Base-by-base conservation (phyloP, 2,113 vertebrate genomes). In the Rallus limicola region DNA sequence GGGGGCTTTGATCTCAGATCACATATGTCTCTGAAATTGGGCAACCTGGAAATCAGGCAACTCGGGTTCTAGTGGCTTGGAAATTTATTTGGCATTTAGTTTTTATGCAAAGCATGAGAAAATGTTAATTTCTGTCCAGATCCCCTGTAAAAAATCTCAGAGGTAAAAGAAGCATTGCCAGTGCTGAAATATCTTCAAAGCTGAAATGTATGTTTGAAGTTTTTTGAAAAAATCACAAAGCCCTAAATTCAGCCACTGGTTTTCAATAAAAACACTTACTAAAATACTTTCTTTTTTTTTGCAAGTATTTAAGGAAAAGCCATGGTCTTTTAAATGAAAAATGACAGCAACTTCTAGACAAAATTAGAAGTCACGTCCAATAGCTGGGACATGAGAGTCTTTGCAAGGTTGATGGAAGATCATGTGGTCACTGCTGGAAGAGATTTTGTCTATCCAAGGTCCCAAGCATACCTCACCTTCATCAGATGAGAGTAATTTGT, bases 41-140 rank as follows among this genome's bases (percentile, higher is more conserved):
- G 21, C 21, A 67, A 34, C 29, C n/a, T 90, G 72, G 60, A 88
- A 92, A 78, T 83, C 60, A 86, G 60, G 38, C 75, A 84, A 4
- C 13, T 83, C 53, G 48, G 13, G 12, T 88, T 92, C 46, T 90
- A 70, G 58, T 52, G 76, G 34, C 20, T 81, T 88, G 38, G n/a
- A 94, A 92, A 75, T 82, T 74, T 60, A 50, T 44, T 85, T 88
- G 55, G 28, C 69, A 65, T 93, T 82, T 88, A 17, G 3, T 78
- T 92, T 95, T 95, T 78, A 96, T 90, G 72, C 52, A 75, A 92
- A 81, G 86, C 81, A 93, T 86, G 86, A 93, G 79, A 95, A 95
- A 94, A 96, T 95, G 68, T 88, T 81, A 34, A 80, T 94, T 92
- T 96, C 79, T 94, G 58, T 79, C 88, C 90, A 96, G 69, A 93